Conservation (phyloP, 2,797 vertebrate species). For the Onychomys leucogaster region DNA sequence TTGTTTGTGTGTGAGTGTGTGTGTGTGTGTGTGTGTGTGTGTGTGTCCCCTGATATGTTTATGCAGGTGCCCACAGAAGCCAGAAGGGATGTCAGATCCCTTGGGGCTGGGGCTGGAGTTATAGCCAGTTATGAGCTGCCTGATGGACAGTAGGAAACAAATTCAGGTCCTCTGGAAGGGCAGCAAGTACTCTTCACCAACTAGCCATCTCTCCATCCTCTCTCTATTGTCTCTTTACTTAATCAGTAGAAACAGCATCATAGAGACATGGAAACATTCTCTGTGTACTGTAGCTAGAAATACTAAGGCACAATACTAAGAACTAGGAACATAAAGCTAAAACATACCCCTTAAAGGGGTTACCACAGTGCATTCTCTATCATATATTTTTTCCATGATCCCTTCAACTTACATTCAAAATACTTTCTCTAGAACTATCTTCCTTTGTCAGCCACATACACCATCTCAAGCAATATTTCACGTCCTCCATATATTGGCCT, state of each 20-base stretch:
- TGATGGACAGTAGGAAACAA: background rate
- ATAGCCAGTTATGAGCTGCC: background rate
- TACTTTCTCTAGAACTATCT: background rate
- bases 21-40: background rate
- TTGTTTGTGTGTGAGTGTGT: background rate
- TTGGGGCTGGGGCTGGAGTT: background rate
- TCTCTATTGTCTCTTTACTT: background rate
- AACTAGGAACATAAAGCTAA: conserved; percentile 23
- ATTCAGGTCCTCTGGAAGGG: background rate
- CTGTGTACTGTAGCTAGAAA: background rate
- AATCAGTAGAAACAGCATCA: background rate
- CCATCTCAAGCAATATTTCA: conserved; percentile 55
- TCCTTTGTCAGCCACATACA: background rate
- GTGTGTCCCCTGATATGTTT: background rate
- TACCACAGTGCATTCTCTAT: background rate
- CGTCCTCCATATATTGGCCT: background rate
- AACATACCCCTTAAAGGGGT: background rate
- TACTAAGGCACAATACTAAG: background rate
- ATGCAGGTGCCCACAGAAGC: background rate
- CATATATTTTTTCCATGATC: background rate
- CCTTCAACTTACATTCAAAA: background rate
- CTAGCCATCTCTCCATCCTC: background rate
- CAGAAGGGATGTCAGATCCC: background rate
- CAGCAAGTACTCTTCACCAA: background rate
- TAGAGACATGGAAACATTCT: conserved; percentile 13